phyloP scores from a whole-genome alignment of 2,888 invertebrate genomes.

The Pseudolycoriella hygida region DNA sequence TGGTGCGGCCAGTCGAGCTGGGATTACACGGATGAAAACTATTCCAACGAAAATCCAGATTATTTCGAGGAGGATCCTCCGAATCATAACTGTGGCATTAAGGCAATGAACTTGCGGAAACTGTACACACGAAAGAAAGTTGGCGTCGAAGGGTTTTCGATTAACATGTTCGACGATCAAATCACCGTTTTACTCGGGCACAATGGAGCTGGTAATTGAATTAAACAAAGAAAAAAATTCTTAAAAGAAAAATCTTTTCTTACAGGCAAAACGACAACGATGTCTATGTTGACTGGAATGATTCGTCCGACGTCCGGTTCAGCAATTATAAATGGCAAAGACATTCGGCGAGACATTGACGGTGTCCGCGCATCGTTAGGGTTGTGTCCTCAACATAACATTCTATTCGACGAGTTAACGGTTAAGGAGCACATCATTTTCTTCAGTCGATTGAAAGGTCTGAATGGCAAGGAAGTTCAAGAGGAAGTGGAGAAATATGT shows the following conservation, averaged over 20 bases:
- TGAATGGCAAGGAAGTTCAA: slow-evolving; percentile 32
- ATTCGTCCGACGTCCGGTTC: slow-evolving; percentile 48
- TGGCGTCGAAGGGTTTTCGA: slow-evolving; percentile 49
- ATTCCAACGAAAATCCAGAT: not conserved
- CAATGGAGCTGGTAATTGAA: slow-evolving; percentile 38
- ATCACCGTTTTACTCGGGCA: slow-evolving; percentile 74
- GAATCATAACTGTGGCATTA: slow-evolving; percentile 31
- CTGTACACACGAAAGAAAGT: slow-evolving; percentile 34
- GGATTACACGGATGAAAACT: slow-evolving; percentile 12
- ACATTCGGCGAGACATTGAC: slow-evolving; percentile 43
- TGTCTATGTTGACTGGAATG: slow-evolving; percentile 79
- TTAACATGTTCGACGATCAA: slow-evolving; percentile 77
- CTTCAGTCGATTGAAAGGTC: slow-evolving; percentile 56
- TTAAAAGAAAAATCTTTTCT: too few species aligned
- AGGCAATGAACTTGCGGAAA: slow-evolving; percentile 44
- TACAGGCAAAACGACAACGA: slow-evolving; percentile 75
- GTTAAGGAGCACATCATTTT: slow-evolving; percentile 70
- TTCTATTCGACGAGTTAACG: slow-evolving; percentile 65
- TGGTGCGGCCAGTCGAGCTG: slow-evolving; percentile 27
- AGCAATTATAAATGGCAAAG: slow-evolving; percentile 52
- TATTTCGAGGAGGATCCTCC: slow-evolving; percentile 32
- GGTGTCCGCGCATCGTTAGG: slow-evolving; percentile 54
- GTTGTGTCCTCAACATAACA: slow-evolving; percentile 73
- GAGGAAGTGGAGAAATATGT: slow-evolving; percentile 46
- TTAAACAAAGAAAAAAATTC: too few species aligned